Evolutionary conservation across 2,888 invertebrate species (phyloP).

Genomic region (Sycophila texana): DNA sequence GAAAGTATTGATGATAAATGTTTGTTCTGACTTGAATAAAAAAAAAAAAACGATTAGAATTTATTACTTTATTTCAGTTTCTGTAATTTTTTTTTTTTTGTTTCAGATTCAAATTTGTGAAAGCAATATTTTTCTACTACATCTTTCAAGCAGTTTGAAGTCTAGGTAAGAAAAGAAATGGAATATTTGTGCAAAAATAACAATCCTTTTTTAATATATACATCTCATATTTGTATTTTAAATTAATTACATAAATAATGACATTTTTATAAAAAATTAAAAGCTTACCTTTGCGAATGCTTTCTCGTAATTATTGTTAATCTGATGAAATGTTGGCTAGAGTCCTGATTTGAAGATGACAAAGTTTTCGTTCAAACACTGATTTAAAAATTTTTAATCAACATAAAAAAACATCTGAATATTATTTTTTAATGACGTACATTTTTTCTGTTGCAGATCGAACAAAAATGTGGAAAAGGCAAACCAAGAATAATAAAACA

Average conservation of each 20-base stretch:
- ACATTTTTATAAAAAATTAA: not conserved
- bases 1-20: slow-evolving; percentile 58
- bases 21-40: slow-evolving; percentile 44
- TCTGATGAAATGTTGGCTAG: slow-evolving; percentile 73
- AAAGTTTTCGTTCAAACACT: slow-evolving; percentile 64
- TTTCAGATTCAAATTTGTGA: slow-evolving; percentile 5
- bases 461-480: not conserved
- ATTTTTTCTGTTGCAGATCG: slow-evolving; percentile 44
- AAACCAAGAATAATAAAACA: not conserved
- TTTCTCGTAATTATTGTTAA: not conserved
- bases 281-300: too few species aligned
- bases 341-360: slow-evolving; percentile 73
- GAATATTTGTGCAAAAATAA: too few species aligned
- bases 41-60: not conserved
- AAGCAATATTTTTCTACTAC: too few species aligned
- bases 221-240: too few species aligned
- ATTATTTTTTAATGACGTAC: not conserved
- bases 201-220: too few species aligned
- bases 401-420: not conserved
- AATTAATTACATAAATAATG: too few species aligned
- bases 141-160: too few species aligned
- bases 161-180: too few species aligned
- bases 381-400: slow-evolving; percentile 39
- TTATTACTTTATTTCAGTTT: not conserved
- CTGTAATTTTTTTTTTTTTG: not conserved